Conservation (phyloP, 2,797 vertebrate genomes). For the Alectoris magna region DNA sequence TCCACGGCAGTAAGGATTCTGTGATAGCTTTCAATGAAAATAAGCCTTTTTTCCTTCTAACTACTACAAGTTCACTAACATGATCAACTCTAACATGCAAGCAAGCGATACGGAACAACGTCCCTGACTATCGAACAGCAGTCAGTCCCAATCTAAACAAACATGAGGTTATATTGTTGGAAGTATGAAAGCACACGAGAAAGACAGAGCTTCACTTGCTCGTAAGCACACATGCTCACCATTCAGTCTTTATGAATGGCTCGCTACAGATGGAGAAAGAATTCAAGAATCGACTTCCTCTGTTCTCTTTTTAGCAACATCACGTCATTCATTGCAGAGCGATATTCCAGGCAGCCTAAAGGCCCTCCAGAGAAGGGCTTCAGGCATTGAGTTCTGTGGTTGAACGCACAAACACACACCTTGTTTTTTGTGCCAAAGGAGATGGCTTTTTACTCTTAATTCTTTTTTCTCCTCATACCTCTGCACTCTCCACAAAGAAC, state of each 20-base stretch:
- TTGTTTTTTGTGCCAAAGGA: background rate
- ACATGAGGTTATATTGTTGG: slow-evolving; percentile 47
- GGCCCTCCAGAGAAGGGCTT: background rate
- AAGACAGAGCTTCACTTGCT: slow-evolving; percentile 23
- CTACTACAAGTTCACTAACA: background rate
- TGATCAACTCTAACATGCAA: slow-evolving; percentile 35
- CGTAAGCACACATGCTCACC: background rate
- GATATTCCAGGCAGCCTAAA: background rate
- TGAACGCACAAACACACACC: background rate
- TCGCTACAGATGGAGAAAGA: slow-evolving; percentile 32
- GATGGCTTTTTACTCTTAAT: background rate
- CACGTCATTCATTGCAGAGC: background rate
- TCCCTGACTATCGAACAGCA: background rate
- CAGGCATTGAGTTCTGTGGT: background rate
- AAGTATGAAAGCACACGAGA: slow-evolving; percentile 63
- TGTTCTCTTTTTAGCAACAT: background rate
- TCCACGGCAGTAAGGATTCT: slow-evolving; percentile 11
- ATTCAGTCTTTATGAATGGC: slow-evolving; percentile 57
- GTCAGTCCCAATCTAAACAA: slow-evolving; percentile 36
- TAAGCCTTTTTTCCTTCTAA: background rate
- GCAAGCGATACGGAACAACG: background rate
- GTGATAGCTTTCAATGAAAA: background rate
- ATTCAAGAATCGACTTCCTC: background rate
- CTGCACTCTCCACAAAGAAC: background rate
- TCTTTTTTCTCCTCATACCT: background rate